phyloP scores from a whole-genome alignment of 2,113 vertebrate genomes.

The Mirounga angustirostris region DNA sequence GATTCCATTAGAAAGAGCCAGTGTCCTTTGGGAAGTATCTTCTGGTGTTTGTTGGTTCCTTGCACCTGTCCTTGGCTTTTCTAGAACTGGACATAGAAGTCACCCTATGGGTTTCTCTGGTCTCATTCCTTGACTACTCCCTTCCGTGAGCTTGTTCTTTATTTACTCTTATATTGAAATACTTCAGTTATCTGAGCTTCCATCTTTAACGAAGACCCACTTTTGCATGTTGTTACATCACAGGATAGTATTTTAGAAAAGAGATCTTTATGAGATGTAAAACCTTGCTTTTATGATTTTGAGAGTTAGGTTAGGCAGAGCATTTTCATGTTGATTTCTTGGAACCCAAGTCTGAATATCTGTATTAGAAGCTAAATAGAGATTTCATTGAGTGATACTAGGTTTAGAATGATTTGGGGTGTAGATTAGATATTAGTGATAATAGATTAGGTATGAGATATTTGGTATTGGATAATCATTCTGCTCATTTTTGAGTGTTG shows the following conservation, averaged over 20 bases:
- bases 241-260: background rate
- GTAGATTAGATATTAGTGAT: background rate
- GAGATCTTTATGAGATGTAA: background rate
- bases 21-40: background rate
- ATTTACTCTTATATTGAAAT: background rate
- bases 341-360: background rate
- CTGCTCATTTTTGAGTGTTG: background rate
- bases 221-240: background rate
- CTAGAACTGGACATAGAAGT: background rate
- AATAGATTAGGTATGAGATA: background rate
- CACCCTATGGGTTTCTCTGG: fast-evolving
- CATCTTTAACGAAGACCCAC: background rate
- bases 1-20: background rate
- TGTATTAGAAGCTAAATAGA: background rate
- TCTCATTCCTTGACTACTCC: background rate
- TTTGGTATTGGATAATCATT: background rate
- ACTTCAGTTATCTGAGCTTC: background rate
- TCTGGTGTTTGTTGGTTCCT: no score
- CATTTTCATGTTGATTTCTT: conserved; percentile 30
- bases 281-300: background rate
- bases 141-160: background rate
- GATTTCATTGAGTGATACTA: background rate
- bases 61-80: background rate
- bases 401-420: background rate
- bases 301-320: background rate